Evolutionary conservation across 2,888 invertebrate species (phyloP).

Genomic region (Criorhina ranunculi): DNA sequence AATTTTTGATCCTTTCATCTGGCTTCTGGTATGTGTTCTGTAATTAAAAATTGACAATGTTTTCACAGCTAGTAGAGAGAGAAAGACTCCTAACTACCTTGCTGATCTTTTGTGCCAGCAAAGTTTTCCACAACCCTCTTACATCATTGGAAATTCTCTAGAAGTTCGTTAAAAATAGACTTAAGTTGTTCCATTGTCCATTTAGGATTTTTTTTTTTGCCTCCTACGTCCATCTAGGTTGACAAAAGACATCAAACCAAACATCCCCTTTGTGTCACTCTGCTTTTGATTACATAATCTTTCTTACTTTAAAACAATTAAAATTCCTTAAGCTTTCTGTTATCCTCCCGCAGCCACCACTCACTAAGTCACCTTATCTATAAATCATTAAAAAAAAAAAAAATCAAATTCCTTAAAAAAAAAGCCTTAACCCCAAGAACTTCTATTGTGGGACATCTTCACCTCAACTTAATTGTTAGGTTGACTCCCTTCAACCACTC

Average conservation of each 20-base stretch:
- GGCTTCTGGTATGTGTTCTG: too few species aligned
- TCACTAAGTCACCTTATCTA: conserved; percentile 40
- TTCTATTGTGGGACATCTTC: conserved; percentile 32
- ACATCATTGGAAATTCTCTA: too few species aligned
- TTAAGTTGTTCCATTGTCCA: too few species aligned
- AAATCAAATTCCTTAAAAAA: conserved; percentile 14
- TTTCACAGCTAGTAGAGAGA: too few species aligned
- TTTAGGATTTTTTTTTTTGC: too few species aligned
- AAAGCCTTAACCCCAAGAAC: conserved; percentile 7
- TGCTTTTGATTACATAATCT: neutral
- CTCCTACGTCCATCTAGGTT: too few species aligned
- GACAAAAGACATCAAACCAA: neutral
- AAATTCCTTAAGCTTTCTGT: conserved; percentile 41
- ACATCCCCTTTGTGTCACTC: neutral
- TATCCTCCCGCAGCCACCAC: conserved; percentile 17
- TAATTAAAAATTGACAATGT: too few species aligned
- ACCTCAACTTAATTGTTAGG: conserved; percentile 63
- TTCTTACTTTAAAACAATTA: conserved; percentile 34
- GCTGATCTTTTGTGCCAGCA: too few species aligned
- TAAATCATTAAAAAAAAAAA: conserved; percentile 52
- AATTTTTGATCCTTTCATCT: too few species aligned
- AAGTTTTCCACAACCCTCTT: too few species aligned
- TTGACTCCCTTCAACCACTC: conserved; percentile 46
- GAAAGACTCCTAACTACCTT: too few species aligned
- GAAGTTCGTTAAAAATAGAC: too few species aligned